Percentiles rank a stretch among this genome's conserved stretches.
Conservation (phyloP, 2,113 vertebrate species). For the Galemys pyrenaicus region DNA sequence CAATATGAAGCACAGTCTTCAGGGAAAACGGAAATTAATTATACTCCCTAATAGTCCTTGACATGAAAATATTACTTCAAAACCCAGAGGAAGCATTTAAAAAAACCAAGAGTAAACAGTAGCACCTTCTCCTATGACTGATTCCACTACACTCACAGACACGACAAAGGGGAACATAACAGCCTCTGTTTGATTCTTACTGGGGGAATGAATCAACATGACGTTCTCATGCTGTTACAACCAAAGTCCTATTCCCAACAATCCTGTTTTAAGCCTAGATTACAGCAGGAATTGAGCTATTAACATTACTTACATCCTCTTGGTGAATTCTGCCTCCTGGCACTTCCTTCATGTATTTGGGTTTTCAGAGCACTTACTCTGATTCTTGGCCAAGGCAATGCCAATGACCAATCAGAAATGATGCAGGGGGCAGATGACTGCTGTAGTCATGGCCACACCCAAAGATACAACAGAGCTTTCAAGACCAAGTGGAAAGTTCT, state of each 20-base stretch:
- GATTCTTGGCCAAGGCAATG: conserved; percentile 88
- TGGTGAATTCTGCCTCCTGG: conserved; percentile 90
- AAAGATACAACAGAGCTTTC: conserved; percentile 89
- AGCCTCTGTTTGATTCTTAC: conserved; percentile 98
- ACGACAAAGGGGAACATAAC: conserved; percentile 98
- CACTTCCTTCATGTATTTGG: conserved; percentile 90
- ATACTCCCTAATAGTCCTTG: conserved; percentile 94
- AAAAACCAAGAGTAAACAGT: conserved; percentile 79
- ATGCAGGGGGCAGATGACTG: conserved; percentile 89
- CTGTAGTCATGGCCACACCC: conserved; percentile 86
- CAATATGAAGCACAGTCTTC: conserved; percentile 92
- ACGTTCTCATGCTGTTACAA: conserved; percentile 97
- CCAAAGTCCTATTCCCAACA: conserved; percentile 87
- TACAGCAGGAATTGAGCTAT: conserved; percentile 88
- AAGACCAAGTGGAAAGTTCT: conserved; percentile 64
- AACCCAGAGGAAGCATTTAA: conserved; percentile 95
- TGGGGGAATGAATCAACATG: conserved; percentile 97
- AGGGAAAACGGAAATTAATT: conserved; percentile 96
- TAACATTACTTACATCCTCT: conserved; percentile 87
- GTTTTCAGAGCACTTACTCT: conserved; percentile 88
- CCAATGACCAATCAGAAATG: conserved; percentile 83
- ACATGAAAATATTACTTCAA: conserved; percentile 95
- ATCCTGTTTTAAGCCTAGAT: conserved; percentile 89
- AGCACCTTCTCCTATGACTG: conserved; percentile 56
- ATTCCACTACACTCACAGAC: conserved; percentile 96